These are phyloP conservation scores for Alaudala cheleensis DNA, from an alignment of 2,113 vertebrate species.

Conservation along the genomic window DNA sequence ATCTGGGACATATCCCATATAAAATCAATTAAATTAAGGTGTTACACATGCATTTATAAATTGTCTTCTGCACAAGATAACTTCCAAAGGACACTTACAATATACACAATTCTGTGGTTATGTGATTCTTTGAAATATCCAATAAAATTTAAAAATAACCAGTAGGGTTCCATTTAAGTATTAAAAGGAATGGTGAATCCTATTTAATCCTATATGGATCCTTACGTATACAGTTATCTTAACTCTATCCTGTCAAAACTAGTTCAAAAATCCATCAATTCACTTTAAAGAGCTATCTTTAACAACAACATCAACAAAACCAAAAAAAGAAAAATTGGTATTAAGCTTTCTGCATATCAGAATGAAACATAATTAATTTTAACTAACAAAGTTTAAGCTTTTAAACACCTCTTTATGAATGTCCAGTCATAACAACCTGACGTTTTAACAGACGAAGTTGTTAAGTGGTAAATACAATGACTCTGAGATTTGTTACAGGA, in stretches of 20 bases:
- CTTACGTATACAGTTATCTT: background rate
- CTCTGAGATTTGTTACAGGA: background rate
- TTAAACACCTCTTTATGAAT: background rate
- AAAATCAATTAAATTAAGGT: background rate
- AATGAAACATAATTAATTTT: background rate
- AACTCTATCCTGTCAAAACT: background rate
- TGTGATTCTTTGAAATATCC: background rate
- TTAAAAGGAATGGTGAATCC: background rate
- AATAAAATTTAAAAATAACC: background rate
- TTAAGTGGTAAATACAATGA: background rate
- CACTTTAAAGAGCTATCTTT: background rate
- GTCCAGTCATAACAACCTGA: background rate
- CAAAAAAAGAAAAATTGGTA: fast-evolving
- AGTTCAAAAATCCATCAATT: background rate
- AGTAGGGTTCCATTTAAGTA: background rate
- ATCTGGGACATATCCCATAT: background rate
- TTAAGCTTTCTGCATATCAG: background rate
- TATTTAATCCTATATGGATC: background rate
- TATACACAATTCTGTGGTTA: background rate
- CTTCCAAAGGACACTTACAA: background rate
- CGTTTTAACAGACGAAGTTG: background rate
- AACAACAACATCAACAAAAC: background rate
- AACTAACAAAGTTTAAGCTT: background rate
- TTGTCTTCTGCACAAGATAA: background rate
- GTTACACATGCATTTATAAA: background rate